Conservation (phyloP, 2,113 vertebrate species). For the Gasterosteus aculeatus region DNA sequence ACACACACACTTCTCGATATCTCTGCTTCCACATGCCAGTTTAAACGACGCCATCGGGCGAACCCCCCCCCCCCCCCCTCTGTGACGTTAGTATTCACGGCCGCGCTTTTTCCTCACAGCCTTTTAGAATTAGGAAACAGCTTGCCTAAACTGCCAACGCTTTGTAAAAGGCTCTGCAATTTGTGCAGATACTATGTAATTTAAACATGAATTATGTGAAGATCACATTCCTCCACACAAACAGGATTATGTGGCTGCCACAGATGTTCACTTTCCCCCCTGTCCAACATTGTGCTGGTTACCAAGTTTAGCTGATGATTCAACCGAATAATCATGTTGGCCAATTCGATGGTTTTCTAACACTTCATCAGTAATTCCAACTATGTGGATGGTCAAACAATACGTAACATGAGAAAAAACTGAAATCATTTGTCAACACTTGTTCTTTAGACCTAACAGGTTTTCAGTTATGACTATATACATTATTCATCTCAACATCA, state of each 20-base stretch:
- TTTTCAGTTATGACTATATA: no score
- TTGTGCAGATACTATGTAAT: slow-evolving; percentile 12
- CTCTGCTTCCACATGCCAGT: slow-evolving; percentile 6
- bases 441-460: no score
- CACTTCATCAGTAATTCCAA: neutral
- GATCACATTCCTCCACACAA: slow-evolving; percentile 10
- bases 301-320: neutral
- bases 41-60: slow-evolving; percentile 7
- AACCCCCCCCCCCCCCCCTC: neutral
- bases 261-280: slow-evolving; percentile 10
- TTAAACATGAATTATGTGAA: slow-evolving; percentile 17
- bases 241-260: slow-evolving; percentile 8
- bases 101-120: neutral
- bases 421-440: no score
- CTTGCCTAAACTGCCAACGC: neutral
- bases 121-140: slow-evolving; percentile 17
- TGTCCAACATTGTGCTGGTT: neutral
- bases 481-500: no score
- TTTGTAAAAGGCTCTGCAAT: neutral
- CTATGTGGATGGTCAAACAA: neutral
- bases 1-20: slow-evolving; percentile 30
- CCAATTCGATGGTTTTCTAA: neutral
- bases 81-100: slow-evolving; percentile 9
- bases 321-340: neutral
- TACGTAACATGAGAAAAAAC: neutral